Percentiles rank a stretch among this genome's conserved stretches.
Conservation (phyloP, 2,113 vertebrate genomes). For the Atractosteus spatula region DNA sequence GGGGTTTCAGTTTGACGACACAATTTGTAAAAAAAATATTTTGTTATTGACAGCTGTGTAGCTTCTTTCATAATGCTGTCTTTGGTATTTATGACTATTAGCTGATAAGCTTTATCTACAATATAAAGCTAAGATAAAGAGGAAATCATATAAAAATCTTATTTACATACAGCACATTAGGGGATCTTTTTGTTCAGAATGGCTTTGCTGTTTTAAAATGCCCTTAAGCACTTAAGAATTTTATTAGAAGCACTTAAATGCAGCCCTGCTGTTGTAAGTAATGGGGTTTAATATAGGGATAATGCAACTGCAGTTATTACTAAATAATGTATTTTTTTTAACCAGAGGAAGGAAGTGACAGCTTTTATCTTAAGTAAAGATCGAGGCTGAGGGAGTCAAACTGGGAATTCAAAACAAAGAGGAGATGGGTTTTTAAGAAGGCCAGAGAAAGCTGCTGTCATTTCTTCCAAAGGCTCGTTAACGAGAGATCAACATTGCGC, state of each 20-base stretch:
- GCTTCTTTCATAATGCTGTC: neutral
- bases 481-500: constrained; percentile 50
- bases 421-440: neutral
- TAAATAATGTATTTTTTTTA: constrained; percentile 51
- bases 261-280: constrained; percentile 49
- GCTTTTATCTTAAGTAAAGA: constrained; percentile 44
- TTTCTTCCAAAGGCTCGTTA: constrained; percentile 45
- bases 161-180: constrained; percentile 69
- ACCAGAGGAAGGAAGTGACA: constrained; percentile 44
- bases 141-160: constrained; percentile 65
- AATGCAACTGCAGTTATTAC: constrained; percentile 57
- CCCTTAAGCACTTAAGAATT: constrained; percentile 52
- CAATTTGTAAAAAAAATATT: no score
- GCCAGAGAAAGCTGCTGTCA: neutral
- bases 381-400: neutral
- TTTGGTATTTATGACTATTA: constrained; percentile 37
- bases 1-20: no score
- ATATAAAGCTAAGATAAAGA: constrained; percentile 55
- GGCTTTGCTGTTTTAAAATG: constrained; percentile 47
- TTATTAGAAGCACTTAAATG: constrained; percentile 63
- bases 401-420: neutral
- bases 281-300: constrained; percentile 60
- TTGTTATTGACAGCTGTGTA: neutral
- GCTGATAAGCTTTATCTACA: constrained; percentile 65
- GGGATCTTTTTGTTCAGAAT: constrained; percentile 43